Evolutionary conservation across 2,797 vertebrate genomes (phyloP), one percentile per base, ranked within the genome.

Genomic region (Centropyge bicolor): DNA sequence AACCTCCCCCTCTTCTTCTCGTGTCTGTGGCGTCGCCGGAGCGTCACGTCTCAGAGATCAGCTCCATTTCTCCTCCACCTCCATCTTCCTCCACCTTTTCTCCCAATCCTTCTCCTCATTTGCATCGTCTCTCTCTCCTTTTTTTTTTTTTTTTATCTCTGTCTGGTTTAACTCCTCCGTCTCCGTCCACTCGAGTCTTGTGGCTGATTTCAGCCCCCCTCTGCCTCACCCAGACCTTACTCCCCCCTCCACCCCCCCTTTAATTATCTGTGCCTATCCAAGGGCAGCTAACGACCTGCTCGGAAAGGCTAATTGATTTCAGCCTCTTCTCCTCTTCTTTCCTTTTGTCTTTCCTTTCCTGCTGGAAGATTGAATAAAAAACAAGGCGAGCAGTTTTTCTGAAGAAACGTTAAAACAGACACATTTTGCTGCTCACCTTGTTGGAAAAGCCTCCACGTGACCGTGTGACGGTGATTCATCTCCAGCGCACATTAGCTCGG

Each of bases 211-310:
- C 76, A 73, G 67, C 54, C 73, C 84, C 74, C 62, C 69, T 38
- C 71, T 35, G 48, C 70, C 74, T 62, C 83, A 59, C 60, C 81
- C 70, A 86, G 84, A 85, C 79, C 76, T 61, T 62, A 45, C 70
- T 72, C 73, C 27, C 46, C 69, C 79, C 81, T 1, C 54, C 80
- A n/a, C 12, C 78, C 86, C 38, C 78, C 83, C 88, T 90, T 94
- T 95, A 95, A 95, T 96, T 95, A 95, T 94, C 94, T 89, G 91
- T 93, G 93, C 88, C 94, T 83, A 92, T 94, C 94, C 91, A 89
- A 94, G 94, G 93, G 92, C 95, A 89, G 93, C 94, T 95, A 96
- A 95, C 85, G 92, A 95, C 93, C 90, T 74, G 78, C 89, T 80
- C 72, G 76, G 56, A 93, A 80, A 91, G 86, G 89, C 92, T 94